These are phyloP conservation scores for Phataginus tetradactyla DNA, from an alignment of 2,797 vertebrate species.

Conservation along the genomic window DNA sequence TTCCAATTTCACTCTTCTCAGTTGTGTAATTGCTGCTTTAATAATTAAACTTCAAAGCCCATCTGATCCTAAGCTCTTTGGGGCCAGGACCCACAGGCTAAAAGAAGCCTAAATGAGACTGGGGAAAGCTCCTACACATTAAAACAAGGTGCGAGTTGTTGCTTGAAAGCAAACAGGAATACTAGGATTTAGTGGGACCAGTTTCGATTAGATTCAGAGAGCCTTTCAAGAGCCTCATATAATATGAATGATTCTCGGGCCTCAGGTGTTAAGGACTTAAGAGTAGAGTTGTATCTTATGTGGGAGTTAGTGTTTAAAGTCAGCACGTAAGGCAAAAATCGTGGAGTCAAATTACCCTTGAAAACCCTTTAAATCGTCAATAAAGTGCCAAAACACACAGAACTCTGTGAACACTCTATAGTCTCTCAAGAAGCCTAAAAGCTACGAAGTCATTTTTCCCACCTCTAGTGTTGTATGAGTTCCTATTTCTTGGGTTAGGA, in stretches of 20 bases:
- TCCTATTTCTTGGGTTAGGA: neutral
- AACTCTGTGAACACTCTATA: neutral
- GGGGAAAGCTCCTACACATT: neutral
- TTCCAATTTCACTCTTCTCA: constrained; percentile 42
- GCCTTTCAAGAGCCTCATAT: constrained; percentile 40
- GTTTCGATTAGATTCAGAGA: constrained; percentile 21
- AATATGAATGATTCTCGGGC: constrained; percentile 12
- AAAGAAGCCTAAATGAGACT: neutral
- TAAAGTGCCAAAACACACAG: neutral
- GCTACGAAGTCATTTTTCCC: neutral
- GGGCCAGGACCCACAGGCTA: neutral
- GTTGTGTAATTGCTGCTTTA: constrained; percentile 64
- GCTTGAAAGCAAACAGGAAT: constrained; percentile 26
- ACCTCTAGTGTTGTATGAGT: neutral
- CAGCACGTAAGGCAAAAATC: neutral
- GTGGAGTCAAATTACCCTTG: neutral
- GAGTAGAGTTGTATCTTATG: neutral
- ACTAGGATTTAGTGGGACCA: neutral
- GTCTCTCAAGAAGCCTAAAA: neutral
- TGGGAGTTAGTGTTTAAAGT: constrained; percentile 30
- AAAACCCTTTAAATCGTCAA: constrained; percentile 10
- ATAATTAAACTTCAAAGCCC: constrained; percentile 69
- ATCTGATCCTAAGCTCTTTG: constrained; percentile 33
- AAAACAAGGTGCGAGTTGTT: neutral
- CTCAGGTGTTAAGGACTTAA: neutral